Percentiles rank a stretch among this genome's conserved stretches.
phyloP scores from a whole-genome alignment of 2,888 invertebrate genomes.

The Hyppa rectilinea region DNA sequence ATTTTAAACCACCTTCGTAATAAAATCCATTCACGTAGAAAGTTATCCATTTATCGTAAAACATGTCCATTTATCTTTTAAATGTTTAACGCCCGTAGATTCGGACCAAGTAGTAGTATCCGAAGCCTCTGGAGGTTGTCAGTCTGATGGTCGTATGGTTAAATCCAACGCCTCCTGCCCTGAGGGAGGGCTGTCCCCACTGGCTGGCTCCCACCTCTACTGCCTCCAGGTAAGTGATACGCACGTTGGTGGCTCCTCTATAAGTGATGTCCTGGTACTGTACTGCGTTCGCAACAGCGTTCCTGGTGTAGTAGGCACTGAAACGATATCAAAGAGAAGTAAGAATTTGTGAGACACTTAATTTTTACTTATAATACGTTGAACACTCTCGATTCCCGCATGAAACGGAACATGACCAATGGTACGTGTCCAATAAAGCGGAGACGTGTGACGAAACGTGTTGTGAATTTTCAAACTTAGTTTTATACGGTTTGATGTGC shows the following conservation, averaged over 20 bases:
- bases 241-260: constrained; percentile 74
- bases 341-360: background rate
- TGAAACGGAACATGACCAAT: too few relatives aligned
- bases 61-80: background rate
- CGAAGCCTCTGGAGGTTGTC: constrained; percentile 76
- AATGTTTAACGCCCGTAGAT: constrained; percentile 78
- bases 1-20: background rate
- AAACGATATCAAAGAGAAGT: background rate
- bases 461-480: too few relatives aligned
- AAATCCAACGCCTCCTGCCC: constrained; percentile 73
- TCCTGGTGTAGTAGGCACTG: constrained; percentile 52
- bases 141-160: constrained; percentile 78
- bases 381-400: too few relatives aligned
- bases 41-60: background rate
- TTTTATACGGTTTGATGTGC: too few relatives aligned
- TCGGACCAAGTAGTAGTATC: constrained; percentile 80
- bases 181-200: constrained; percentile 73
- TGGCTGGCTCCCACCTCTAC: constrained; percentile 79
- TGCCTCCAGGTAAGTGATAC: constrained; percentile 76
- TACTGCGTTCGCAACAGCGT: constrained; percentile 70
- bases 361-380: too few relatives aligned
- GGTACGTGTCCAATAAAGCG: background rate
- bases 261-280: constrained; percentile 81
- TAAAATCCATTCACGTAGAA: background rate
- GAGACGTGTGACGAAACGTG: too few relatives aligned